A percentile compares a stretch with the other conserved stretches of the same genome.
These are phyloP conservation scores for Celastrina argiolus DNA, from an alignment of 2,888 invertebrate genomes.

Conservation along the genomic window DNA sequence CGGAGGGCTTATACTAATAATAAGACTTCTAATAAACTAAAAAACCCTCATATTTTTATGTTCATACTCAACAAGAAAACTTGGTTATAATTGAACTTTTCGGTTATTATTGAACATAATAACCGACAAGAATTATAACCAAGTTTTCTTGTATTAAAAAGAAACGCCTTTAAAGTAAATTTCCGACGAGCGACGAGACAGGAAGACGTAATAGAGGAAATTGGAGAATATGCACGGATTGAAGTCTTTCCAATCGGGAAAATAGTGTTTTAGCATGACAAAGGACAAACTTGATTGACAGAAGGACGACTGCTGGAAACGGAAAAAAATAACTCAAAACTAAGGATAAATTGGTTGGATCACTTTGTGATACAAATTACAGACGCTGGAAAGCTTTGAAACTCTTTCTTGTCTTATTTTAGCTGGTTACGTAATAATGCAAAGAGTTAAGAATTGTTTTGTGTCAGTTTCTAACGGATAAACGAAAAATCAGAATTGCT, in stretches of 20 bases:
- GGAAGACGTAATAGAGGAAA: not conserved
- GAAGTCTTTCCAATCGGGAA: not conserved
- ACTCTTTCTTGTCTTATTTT: not conserved
- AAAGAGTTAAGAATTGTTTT: too few species aligned
- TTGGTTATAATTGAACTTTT: too few species aligned
- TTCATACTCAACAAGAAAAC: too few species aligned
- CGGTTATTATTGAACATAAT: too few species aligned
- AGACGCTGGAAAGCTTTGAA: not conserved
- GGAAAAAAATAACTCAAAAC: not conserved
- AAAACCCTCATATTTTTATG: too few species aligned
- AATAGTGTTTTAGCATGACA: not conserved
- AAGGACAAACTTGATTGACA: constrained; percentile 3
- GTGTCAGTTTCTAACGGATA: not conserved
- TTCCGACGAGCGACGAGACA: not conserved
- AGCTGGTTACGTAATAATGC: not conserved
- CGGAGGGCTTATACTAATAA: too few species aligned
- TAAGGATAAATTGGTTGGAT: not conserved
- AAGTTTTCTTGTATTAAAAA: not conserved
- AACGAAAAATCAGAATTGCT: too few species aligned
- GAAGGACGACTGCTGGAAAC: not conserved
- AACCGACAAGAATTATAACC: not conserved
- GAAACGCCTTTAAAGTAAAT: not conserved
- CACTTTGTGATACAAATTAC: not conserved
- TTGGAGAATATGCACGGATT: not conserved
- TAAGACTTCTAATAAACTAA: too few species aligned